These are phyloP conservation scores for Labia minor DNA, from an alignment of 2,888 invertebrate species.

Conservation along the genomic window DNA sequence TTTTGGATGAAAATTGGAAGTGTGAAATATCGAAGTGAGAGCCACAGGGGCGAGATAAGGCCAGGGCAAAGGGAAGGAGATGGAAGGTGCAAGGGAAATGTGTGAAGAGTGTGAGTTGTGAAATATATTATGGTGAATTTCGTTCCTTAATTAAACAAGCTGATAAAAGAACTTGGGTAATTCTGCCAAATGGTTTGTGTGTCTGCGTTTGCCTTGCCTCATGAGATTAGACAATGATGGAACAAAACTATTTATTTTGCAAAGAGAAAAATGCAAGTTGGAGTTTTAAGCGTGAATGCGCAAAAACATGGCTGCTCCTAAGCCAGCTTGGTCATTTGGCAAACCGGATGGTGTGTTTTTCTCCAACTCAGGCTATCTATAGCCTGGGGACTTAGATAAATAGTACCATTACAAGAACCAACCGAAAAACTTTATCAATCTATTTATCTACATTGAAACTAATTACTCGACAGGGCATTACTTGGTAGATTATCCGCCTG, in stretches of 20 bases:
- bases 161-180: constrained; percentile 8
- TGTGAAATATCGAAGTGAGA: neutral
- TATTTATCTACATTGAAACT: constrained; percentile 13
- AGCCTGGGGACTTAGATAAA: constrained; percentile 2
- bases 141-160: constrained; percentile 13
- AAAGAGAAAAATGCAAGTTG: constrained; percentile 5
- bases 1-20: neutral
- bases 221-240: constrained; percentile 13
- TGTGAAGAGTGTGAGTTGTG: neutral
- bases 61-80: neutral
- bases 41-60: neutral
- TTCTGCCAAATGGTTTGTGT: constrained; percentile 13
- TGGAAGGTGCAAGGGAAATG: neutral
- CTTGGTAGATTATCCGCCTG: constrained; percentile 13
- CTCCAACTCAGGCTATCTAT: constrained; percentile 9
- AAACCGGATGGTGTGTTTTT: constrained; percentile 5
- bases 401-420: constrained; percentile 13
- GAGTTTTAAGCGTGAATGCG: constrained; percentile 13
- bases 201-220: constrained; percentile 13
- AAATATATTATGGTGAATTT: neutral
- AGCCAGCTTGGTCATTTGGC: constrained; percentile 8
- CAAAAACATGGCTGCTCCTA: constrained; percentile 13
- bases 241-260: constrained; percentile 13
- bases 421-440: constrained; percentile 13
- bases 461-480: constrained; percentile 13